These are phyloP conservation scores for Ceratina calcarata DNA, from an alignment of 1,140 invertebrate species.

Conservation along the genomic window DNA sequence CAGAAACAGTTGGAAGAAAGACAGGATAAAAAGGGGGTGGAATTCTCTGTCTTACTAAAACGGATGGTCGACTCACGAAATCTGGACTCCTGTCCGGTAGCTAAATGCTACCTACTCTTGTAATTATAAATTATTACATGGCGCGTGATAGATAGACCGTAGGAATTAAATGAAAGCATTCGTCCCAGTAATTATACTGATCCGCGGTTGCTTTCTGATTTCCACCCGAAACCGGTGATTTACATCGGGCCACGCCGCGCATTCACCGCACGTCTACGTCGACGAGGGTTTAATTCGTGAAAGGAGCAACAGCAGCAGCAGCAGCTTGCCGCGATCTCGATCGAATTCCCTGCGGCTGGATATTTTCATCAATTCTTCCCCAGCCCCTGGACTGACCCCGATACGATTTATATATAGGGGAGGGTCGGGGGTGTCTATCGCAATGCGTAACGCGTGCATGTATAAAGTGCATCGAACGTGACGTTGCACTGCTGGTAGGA, in stretches of 20 bases:
- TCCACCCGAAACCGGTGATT: conserved; percentile 60
- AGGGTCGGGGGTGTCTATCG: too few relatives aligned
- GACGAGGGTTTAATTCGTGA: conserved; percentile 58
- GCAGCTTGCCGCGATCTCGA: background rate
- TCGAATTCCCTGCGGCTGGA: background rate
- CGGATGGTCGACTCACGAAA: conserved; percentile 47
- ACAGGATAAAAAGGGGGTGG: conserved; percentile 3
- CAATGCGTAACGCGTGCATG: background rate
- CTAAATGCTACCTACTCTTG: conserved; percentile 69
- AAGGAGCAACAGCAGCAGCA: background rate
- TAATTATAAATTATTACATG: conserved; percentile 74
- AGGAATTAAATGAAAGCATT: conserved; percentile 68
- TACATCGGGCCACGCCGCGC: conserved; percentile 41
- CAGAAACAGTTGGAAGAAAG: background rate
- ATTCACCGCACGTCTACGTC: conserved; percentile 54
- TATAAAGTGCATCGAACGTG: conserved; percentile 16
- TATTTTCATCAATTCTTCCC: conserved; percentile 10
- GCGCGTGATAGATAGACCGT: conserved; percentile 70
- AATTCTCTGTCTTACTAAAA: conserved; percentile 21
- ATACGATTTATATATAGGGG: too few relatives aligned
- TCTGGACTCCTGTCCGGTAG: conserved; percentile 66
- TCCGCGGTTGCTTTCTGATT: conserved; percentile 59
- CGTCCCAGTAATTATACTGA: conserved; percentile 70
- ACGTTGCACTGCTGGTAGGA: background rate
- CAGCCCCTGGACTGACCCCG: background rate